Evolutionary conservation across 92 coral and sea anemone genomes (phyloP).

Genomic region (Zoanthus solanderi): DNA sequence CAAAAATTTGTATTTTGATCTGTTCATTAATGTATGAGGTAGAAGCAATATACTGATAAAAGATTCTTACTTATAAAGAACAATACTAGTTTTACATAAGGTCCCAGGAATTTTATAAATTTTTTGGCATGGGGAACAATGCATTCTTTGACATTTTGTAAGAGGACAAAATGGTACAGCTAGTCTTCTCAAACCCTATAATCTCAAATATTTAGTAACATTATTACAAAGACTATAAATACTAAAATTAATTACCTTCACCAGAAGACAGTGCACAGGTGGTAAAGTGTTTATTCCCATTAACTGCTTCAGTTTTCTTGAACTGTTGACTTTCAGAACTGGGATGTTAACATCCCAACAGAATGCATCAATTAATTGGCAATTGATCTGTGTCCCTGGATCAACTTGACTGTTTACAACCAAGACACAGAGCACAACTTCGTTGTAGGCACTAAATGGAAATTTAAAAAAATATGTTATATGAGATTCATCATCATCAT

Average conservation of each 20-base stretch:
- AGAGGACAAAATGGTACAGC: no score
- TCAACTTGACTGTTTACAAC: conserved; percentile 79
- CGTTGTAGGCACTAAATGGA: conserved; percentile 53
- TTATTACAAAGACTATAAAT: neutral
- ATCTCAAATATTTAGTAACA: neutral
- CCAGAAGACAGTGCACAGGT: conserved; percentile 79
- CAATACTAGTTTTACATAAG: no score
- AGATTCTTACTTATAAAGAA: no score
- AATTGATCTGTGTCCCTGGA: conserved; percentile 86
- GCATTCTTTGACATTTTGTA: no score
- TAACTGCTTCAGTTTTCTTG: conserved; percentile 70
- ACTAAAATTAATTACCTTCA: conserved; percentile 63
- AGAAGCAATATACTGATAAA: no score
- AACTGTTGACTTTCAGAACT: conserved; percentile 74
- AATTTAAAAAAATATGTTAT: neutral
- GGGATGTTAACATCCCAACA: conserved; percentile 93
- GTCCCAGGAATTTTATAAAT: no score
- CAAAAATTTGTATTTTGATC: no score
- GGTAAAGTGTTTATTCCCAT: conserved; percentile 58
- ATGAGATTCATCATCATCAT: neutral
- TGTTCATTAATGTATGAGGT: no score
- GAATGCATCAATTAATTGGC: conserved; percentile 85
- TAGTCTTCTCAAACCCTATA: no score
- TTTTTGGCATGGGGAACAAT: no score
- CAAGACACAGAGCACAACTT: conserved; percentile 72